Conservation (phyloP, 2,113 vertebrate genomes). For the Nannospalax galili region DNA sequence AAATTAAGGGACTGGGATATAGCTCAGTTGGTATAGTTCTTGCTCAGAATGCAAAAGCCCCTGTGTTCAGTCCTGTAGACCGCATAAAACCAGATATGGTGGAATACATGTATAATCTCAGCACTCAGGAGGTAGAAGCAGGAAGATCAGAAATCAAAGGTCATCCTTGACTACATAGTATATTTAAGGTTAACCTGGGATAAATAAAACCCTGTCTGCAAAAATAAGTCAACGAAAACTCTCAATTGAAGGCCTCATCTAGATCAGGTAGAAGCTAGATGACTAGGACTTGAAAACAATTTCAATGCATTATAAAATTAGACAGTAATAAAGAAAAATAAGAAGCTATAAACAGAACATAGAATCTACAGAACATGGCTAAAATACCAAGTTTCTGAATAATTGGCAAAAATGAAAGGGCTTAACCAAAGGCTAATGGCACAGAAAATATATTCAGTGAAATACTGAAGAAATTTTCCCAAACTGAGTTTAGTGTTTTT, state of each 20-base stretch:
- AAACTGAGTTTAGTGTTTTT: background rate
- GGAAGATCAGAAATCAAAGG: background rate
- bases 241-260: background rate
- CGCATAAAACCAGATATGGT: background rate
- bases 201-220: too few species aligned
- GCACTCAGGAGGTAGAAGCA: background rate
- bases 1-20: background rate
- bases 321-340: background rate
- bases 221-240: background rate
- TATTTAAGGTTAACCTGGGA: background rate
- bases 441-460: background rate
- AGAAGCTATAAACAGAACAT: background rate
- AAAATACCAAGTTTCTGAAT: background rate
- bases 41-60: background rate
- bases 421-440: background rate
- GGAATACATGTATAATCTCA: background rate
- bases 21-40: background rate
- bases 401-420: background rate
- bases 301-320: background rate
- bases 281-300: background rate
- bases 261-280: background rate
- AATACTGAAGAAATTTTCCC: background rate
- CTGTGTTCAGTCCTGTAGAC: background rate
- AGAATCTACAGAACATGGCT: background rate
- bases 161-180: background rate